Evolutionary conservation across 1,140 invertebrate genomes (phyloP).

Genomic region (Zaprionus vittiger): DNA sequence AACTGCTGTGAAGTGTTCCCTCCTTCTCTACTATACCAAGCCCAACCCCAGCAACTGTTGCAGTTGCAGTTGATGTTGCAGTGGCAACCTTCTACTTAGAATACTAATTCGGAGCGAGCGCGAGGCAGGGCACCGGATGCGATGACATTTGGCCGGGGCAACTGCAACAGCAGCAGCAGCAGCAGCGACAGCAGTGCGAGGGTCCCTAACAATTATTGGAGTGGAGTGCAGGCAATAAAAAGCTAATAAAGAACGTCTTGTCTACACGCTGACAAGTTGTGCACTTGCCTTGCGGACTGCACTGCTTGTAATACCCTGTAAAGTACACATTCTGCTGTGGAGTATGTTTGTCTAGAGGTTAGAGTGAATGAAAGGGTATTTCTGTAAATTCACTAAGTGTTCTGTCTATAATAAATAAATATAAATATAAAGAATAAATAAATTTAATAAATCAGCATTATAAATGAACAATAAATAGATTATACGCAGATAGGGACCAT

Average conservation of each 20-base stretch:
- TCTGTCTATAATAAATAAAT: too few relatives aligned
- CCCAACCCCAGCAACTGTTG: constrained; percentile 19
- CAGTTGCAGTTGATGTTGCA: constrained; percentile 27
- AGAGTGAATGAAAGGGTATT: neutral
- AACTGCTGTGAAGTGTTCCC: constrained; percentile 44
- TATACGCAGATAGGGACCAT: accelerated
- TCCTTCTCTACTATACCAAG: neutral
- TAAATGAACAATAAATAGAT: too few relatives aligned
- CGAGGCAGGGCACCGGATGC: constrained; percentile 67
- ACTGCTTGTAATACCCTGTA: neutral
- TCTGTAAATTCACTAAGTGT: too few relatives aligned
- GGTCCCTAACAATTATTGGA: constrained; percentile 73
- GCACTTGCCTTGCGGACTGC: constrained; percentile 45
- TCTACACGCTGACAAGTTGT: constrained; percentile 53
- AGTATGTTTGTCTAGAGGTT: accelerated
- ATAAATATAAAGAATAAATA: too few relatives aligned
- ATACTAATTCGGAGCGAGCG: constrained; percentile 73
- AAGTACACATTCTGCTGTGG: neutral
- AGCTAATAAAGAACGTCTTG: constrained; percentile 73
- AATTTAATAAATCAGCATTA: too few relatives aligned
- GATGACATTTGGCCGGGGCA: constrained; percentile 72
- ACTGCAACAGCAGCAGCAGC: constrained; percentile 7
- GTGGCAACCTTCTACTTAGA: constrained; percentile 63
- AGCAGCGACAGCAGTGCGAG: constrained; percentile 22
- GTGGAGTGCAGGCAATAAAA: constrained; percentile 80